phyloP scores from a whole-genome alignment of 1,140 invertebrate genomes.

The Pachyrhynchus sulphureomaculatus region DNA sequence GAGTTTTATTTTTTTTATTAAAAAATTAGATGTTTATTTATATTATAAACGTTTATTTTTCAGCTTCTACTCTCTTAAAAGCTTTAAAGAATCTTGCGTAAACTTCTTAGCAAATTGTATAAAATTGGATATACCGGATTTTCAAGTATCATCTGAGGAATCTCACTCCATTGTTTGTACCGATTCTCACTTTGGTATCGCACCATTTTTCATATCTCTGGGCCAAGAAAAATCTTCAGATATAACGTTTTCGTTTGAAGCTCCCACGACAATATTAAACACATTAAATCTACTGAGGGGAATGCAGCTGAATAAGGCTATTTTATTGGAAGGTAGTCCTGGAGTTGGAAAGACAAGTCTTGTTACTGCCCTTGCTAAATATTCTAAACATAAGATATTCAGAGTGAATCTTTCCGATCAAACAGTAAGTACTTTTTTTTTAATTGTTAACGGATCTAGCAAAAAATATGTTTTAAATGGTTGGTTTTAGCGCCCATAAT shows the following conservation, averaged over 20 bases:
- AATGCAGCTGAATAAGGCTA: slow-evolving; percentile 86
- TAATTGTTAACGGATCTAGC: no score
- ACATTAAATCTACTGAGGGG: slow-evolving; percentile 81
- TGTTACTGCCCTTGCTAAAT: slow-evolving; percentile 86
- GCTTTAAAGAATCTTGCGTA: slow-evolving; percentile 56
- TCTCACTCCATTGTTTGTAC: neutral
- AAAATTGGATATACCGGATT: neutral
- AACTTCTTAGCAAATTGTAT: slow-evolving; percentile 58
- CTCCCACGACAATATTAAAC: slow-evolving; percentile 84
- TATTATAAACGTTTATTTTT: no score
- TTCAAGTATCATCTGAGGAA: neutral
- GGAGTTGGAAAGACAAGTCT: slow-evolving; percentile 98
- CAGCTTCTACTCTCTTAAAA: slow-evolving; percentile 52
- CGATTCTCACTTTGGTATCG: slow-evolving; percentile 63
- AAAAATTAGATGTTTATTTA: no score
- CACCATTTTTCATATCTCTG: slow-evolving; percentile 69
- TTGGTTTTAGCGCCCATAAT: neutral
- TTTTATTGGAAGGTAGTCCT: slow-evolving; percentile 95
- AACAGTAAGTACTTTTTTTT: slow-evolving; percentile 67
- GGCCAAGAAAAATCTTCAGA: slow-evolving; percentile 45
- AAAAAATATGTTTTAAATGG: no score
- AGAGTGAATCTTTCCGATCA: slow-evolving; percentile 98
- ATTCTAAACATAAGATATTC: slow-evolving; percentile 78
- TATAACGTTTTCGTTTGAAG: slow-evolving; percentile 69
- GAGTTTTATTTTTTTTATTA: no score